These are phyloP conservation scores for Hipparchia semele DNA, from an alignment of 2,888 invertebrate genomes.

Conservation along the genomic window DNA sequence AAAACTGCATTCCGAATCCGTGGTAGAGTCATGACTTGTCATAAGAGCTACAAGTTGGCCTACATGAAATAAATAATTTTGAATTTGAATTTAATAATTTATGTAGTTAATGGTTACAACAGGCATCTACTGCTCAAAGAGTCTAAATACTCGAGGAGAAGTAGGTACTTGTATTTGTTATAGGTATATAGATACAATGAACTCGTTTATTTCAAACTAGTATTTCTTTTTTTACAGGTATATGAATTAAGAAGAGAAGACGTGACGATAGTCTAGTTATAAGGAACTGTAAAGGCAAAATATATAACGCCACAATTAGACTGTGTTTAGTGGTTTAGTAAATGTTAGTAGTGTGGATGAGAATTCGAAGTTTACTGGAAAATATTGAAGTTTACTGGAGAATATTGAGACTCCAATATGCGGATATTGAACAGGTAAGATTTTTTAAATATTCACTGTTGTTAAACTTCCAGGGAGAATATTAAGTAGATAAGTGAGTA, in stretches of 20 bases:
- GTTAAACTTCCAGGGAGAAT: too few species aligned
- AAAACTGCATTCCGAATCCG: too few species aligned
- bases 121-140: too few species aligned
- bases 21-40: too few species aligned
- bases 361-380: conserved; percentile 23
- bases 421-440: not conserved
- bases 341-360: conserved; percentile 33
- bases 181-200: too few species aligned
- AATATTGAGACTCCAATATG: not conserved
- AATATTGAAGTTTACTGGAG: conserved; percentile 2
- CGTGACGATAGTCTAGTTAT: conserved; percentile 69
- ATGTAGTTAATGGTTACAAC: too few species aligned
- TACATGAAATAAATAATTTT: too few species aligned
- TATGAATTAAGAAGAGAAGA: conserved; percentile 48
- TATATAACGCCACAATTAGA: conserved; percentile 55
- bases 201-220: conserved; percentile 14
- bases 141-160: too few species aligned
- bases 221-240: conserved; percentile 58
- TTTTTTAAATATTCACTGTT: not conserved
- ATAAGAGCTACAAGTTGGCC: too few species aligned
- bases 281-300: conserved; percentile 64
- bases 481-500: too few species aligned
- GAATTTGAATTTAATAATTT: too few species aligned
- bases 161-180: too few species aligned
- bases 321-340: conserved; percentile 55